Evolutionary conservation across 2,888 invertebrate species (phyloP).

Genomic region (Andrena haemorrhoa): DNA sequence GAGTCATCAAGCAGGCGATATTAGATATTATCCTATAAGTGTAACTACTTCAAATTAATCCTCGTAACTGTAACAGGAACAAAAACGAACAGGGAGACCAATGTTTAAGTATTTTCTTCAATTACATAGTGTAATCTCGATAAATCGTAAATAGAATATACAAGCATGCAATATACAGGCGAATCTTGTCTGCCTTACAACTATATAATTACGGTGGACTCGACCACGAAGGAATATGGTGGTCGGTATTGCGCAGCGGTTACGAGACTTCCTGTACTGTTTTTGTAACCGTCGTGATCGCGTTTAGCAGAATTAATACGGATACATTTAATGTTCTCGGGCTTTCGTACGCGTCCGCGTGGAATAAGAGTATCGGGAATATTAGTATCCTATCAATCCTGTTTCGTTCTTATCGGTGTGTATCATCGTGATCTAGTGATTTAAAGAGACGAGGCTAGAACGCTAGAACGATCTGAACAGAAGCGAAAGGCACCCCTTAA

Average conservation of each 20-base stretch:
- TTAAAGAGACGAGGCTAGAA: background rate
- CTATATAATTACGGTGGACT: background rate
- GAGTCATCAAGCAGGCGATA: no score
- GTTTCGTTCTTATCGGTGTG: background rate
- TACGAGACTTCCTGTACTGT: background rate
- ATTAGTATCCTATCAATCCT: background rate
- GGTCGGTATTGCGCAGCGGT: background rate
- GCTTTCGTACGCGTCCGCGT: slow-evolving; percentile 3
- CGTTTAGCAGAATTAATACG: background rate
- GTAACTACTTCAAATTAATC: background rate
- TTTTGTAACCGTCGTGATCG: background rate
- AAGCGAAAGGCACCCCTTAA: background rate
- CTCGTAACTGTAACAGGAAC: background rate
- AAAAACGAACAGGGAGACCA: background rate
- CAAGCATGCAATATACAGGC: no score
- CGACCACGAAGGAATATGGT: background rate
- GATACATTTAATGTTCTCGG: slow-evolving; percentile 19
- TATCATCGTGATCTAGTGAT: background rate
- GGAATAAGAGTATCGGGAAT: slow-evolving; percentile 11
- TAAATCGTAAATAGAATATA: background rate
- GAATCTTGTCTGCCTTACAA: no score
- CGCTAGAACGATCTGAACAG: background rate
- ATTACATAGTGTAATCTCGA: background rate
- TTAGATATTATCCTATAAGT: background rate
- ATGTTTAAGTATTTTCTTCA: background rate